These are phyloP conservation scores for Crax fasciolata DNA, from an alignment of 2,797 vertebrate species.

Conservation along the genomic window DNA sequence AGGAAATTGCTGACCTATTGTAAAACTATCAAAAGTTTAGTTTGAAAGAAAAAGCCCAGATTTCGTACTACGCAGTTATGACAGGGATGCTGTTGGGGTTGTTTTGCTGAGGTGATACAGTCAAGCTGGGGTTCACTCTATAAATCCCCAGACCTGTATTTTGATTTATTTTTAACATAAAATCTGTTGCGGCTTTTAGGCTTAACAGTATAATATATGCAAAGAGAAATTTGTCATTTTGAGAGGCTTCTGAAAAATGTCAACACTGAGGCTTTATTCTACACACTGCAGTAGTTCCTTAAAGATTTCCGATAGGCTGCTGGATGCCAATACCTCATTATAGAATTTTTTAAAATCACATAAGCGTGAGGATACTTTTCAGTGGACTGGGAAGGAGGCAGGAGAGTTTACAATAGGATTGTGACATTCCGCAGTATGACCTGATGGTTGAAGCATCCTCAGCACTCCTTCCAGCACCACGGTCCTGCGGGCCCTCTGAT, in stretches of 20 bases:
- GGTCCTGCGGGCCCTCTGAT: accelerated
- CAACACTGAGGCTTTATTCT: background rate
- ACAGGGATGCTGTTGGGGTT: background rate
- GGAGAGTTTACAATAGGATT: background rate
- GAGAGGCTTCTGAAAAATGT: conserved; percentile 22
- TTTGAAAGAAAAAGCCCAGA: background rate
- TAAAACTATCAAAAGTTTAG: conserved; percentile 36
- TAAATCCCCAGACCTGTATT: background rate
- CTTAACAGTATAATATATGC: conserved; percentile 11
- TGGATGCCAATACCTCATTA: background rate
- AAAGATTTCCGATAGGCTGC: conserved; percentile 3
- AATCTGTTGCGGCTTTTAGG: conserved; percentile 10
- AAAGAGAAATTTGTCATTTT: conserved; percentile 46
- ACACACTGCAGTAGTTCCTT: background rate
- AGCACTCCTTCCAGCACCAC: accelerated
- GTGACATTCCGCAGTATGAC: accelerated
- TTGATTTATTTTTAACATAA: conserved; percentile 46
- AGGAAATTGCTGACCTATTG: background rate
- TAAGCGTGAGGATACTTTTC: background rate
- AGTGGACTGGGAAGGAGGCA: background rate
- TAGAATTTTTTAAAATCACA: background rate
- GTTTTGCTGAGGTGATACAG: background rate
- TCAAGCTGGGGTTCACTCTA: conserved; percentile 14
- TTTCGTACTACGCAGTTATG: background rate
- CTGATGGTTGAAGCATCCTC: background rate